Conservation (phyloP, 1,140 invertebrate species). For the Danaus melanippus region DNA sequence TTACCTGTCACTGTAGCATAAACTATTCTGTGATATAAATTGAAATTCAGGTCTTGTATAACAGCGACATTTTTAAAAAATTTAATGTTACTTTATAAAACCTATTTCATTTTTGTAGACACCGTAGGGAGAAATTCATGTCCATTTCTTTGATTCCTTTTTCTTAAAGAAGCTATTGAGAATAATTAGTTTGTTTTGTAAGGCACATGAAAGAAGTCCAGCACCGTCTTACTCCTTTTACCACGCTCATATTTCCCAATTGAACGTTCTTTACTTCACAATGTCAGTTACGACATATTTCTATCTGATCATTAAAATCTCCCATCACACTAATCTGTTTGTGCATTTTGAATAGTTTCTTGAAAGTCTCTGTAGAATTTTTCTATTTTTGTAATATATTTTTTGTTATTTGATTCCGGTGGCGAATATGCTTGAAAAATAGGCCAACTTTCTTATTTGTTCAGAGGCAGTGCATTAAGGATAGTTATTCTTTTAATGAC, state of each 20-base stretch:
- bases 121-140: neutral
- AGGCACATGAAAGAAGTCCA: neutral
- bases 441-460: neutral
- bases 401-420: neutral
- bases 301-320: neutral
- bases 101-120: conserved; percentile 1
- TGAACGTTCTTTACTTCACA: neutral
- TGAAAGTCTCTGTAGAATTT: conserved; percentile 1
- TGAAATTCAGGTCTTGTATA: conserved; percentile 2
- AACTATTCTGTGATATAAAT: conserved; percentile 10
- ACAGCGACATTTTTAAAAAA: neutral
- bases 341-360: conserved; percentile 2
- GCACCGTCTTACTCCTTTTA: neutral
- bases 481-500: conserved; percentile 7
- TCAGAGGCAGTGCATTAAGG: neutral
- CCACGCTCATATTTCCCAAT: neutral
- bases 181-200: conserved; percentile 9
- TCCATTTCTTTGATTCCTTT: conserved; percentile 11
- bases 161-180: conserved; percentile 9
- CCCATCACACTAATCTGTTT: conserved; percentile 2
- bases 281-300: neutral
- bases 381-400: conserved; percentile 1
- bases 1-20: conserved; percentile 8
- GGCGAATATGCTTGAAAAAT: conserved; percentile 1
- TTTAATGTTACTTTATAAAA: conserved; percentile 2